Evolutionary conservation across 2,797 vertebrate genomes (phyloP).

Genomic region (Borostomias antarcticus): DNA sequence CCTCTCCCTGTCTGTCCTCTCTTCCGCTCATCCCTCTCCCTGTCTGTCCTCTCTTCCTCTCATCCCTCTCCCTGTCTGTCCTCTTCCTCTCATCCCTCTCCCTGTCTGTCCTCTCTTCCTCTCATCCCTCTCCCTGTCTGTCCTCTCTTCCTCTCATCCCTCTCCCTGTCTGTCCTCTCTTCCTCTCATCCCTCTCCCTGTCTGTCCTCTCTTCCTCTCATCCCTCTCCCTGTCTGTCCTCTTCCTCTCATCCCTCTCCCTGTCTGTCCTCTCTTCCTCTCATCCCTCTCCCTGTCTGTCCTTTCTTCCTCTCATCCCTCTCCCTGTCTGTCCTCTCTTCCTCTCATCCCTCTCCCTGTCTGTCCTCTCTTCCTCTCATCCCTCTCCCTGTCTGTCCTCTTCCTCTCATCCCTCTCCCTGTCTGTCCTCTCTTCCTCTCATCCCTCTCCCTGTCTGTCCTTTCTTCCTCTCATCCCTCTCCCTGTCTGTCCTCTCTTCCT

Average conservation of each 20-base stretch:
- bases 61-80: neutral
- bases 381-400: neutral
- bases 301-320: neutral
- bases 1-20: neutral
- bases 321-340: neutral
- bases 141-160: neutral
- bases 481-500: neutral
- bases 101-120: neutral
- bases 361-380: slow-evolving; percentile 5
- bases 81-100: too few species aligned
- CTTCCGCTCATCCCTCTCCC: slow-evolving; percentile 10
- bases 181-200: slow-evolving; percentile 4
- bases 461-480: neutral
- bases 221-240: neutral
- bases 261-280: neutral
- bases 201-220: slow-evolving; percentile 5
- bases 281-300: neutral
- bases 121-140: neutral
- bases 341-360: slow-evolving; percentile 7
- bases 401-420: too few species aligned
- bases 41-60: slow-evolving; percentile 3
- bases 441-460: neutral
- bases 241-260: too few species aligned
- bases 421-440: neutral
- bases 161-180: neutral